phyloP scores from a whole-genome alignment of 2,797 vertebrate genomes.

The Oophaga sylvatica region DNA sequence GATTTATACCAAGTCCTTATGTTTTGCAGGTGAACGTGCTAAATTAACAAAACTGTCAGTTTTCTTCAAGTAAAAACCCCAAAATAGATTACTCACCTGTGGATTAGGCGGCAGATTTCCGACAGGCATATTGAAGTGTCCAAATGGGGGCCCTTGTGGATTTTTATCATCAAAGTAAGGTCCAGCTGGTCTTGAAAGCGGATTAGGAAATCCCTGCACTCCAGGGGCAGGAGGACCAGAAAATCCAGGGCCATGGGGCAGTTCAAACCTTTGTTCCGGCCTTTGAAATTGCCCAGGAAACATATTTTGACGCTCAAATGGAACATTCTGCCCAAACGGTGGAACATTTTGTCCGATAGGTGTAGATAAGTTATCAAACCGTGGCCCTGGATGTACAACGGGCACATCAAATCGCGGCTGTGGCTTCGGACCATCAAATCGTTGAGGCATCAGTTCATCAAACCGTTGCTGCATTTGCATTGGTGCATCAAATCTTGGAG shows the following conservation, averaged over 20 bases:
- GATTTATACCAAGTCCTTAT: not conserved
- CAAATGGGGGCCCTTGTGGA: slow-evolving; percentile 73
- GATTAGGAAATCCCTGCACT: slow-evolving; percentile 76
- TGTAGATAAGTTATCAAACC: slow-evolving; percentile 78
- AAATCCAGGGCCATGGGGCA: slow-evolving; percentile 81
- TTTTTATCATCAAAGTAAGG: slow-evolving; percentile 83
- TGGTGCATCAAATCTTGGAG: slow-evolving; percentile 73
- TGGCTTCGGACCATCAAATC: slow-evolving; percentile 80
- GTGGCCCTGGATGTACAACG: slow-evolving; percentile 79
- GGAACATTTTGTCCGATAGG: slow-evolving; percentile 76
- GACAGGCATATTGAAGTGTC: slow-evolving; percentile 74
- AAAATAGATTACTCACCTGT: slow-evolving; percentile 78
- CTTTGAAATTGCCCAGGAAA: slow-evolving; percentile 80
- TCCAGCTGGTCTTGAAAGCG: slow-evolving; percentile 73
- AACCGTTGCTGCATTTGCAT: slow-evolving; percentile 79
- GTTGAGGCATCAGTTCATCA: slow-evolving; percentile 78
- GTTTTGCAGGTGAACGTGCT: not conserved
- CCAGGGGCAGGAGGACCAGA: slow-evolving; percentile 79
- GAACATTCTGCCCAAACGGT: slow-evolving; percentile 76
- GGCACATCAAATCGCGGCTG: slow-evolving; percentile 81
- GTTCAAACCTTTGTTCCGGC: slow-evolving; percentile 77
- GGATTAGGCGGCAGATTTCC: slow-evolving; percentile 79
- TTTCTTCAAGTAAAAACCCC: not conserved
- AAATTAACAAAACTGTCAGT: not conserved
- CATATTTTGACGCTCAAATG: slow-evolving; percentile 82